Evolutionary conservation across 2,888 invertebrate species (phyloP).

Genomic region (Thumatha senex): DNA sequence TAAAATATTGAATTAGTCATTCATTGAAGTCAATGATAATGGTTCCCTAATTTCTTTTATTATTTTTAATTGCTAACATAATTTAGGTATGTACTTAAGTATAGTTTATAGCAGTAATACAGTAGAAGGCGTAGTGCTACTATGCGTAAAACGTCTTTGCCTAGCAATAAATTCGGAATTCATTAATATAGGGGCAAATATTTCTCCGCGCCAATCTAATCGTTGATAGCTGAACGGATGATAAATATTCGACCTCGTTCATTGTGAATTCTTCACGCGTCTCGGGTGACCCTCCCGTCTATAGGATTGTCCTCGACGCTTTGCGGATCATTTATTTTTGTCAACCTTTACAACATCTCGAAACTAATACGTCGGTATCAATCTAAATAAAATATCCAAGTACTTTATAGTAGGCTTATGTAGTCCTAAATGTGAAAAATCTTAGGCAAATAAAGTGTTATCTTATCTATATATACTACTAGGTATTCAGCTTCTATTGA

Average conservation of each 20-base stretch:
- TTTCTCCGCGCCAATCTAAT: constrained; percentile 44
- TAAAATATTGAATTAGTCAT: too few relatives aligned
- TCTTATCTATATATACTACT: too few relatives aligned
- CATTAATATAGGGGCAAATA: constrained; percentile 35
- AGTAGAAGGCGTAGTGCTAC: too few relatives aligned
- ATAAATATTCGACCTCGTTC: constrained; percentile 54
- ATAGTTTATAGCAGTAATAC: too few relatives aligned
- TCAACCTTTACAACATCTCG: constrained; percentile 47
- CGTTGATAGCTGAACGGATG: constrained; percentile 45
- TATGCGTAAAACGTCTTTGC: not conserved
- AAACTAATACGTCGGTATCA: constrained; percentile 37
- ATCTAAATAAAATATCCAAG: constrained; percentile 36
- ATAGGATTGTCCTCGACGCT: constrained; percentile 57
- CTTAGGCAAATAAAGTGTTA: too few relatives aligned
- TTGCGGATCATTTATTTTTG: constrained; percentile 56
- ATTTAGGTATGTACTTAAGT: too few relatives aligned
- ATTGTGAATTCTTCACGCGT: constrained; percentile 61
- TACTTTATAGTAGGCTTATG: too few relatives aligned
- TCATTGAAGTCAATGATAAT: too few relatives aligned
- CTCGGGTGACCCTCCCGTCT: constrained; percentile 55
- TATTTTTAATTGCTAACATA: too few relatives aligned
- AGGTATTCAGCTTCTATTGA: too few relatives aligned
- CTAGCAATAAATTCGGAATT: constrained; percentile 23
- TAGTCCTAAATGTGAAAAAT: too few relatives aligned
- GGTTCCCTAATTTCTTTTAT: too few relatives aligned